Evolutionary conservation across 2,113 vertebrate species (phyloP), one percentile per base, ranked within the genome.

Genomic region (Chrysochloris asiatica): DNA sequence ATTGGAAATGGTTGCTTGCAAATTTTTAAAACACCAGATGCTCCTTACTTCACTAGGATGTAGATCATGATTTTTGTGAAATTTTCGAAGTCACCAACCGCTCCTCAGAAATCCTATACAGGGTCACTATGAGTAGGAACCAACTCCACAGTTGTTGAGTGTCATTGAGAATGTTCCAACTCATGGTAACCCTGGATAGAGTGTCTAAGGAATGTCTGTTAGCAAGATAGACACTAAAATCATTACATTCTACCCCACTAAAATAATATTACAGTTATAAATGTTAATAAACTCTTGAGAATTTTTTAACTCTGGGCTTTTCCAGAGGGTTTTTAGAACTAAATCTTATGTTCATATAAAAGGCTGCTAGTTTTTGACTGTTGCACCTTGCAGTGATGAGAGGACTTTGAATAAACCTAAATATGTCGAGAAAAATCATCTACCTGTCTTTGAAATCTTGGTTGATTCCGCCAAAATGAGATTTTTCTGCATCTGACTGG

Each of bases 221-320:
- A 71, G 71, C 16, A 33, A 92, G 48, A 82, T 1, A 78, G 52
- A 61, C 86, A 61, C 2, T 28, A 88, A 86, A 88, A 63, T 75
- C 14, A 86, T 63, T 65, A 45, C 89, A 65, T 19, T 87, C 61
- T 85, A 22, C 6, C 36, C 14, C 54, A 5, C 22, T 65, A 88
- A 82, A 96, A 84, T 87, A 93, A 30, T 41, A 75, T 73, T 47
- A 11, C 17, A 91, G 36, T 54, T 87, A 59, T 43, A 75, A 96
- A 88, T 77, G 77, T 89, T 10, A 93, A 91, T 88, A 93, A 89
- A 96, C 89, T 16, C n/a, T 3, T 16, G 69, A 93, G 54, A 0
- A 43, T 88, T 93, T 95, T 4, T 94, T 1, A 45, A 63, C 26
- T 92, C 91, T n/a, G 77, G 67, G 69, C n/a, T 72, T 89, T 65